These are phyloP conservation scores for Atrina japonica DNA, from an alignment of 2,888 invertebrate genomes.

Conservation along the genomic window DNA sequence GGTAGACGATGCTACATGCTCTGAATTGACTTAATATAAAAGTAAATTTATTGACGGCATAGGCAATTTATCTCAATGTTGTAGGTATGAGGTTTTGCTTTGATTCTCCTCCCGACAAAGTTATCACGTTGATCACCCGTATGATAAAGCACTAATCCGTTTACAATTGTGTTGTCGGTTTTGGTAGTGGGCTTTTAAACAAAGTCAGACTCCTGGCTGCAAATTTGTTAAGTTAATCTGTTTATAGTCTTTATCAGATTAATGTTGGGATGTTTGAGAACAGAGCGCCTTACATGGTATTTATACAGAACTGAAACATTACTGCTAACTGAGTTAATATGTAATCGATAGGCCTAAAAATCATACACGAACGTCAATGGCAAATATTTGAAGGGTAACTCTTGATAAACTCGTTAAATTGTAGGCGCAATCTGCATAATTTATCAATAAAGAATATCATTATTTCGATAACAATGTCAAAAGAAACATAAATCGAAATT, in stretches of 20 bases:
- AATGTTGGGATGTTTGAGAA: conserved; percentile 3
- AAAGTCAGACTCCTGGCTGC: conserved; percentile 30
- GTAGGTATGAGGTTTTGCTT: conserved; percentile 21
- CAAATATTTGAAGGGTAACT: too few relatives aligned
- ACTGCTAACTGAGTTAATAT: too few relatives aligned
- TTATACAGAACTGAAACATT: too few relatives aligned
- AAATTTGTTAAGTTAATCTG: conserved; percentile 36
- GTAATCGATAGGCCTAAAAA: too few relatives aligned
- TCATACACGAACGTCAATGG: too few relatives aligned
- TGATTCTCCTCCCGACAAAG: conserved; percentile 21
- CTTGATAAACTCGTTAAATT: too few relatives aligned
- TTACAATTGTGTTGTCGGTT: conserved; percentile 18
- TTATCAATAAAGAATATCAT: too few relatives aligned
- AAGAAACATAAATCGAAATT: too few relatives aligned
- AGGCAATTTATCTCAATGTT: conserved; percentile 25
- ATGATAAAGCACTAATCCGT: conserved; percentile 14
- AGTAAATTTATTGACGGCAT: conserved; percentile 35
- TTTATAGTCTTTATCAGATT: conserved; percentile 26
- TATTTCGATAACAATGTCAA: too few relatives aligned
- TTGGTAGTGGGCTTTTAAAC: conserved; percentile 7
- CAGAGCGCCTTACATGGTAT: too few relatives aligned
- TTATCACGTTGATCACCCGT: conserved; percentile 5
- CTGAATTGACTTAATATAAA: conserved; percentile 35
- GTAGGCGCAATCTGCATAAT: too few relatives aligned
- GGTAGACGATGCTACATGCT: conserved; percentile 29